Percentiles rank a stretch among this genome's conserved stretches.
These are phyloP conservation scores for Seriola quinqueradiata DNA, from an alignment of 2,113 vertebrate species.

Conservation along the genomic window DNA sequence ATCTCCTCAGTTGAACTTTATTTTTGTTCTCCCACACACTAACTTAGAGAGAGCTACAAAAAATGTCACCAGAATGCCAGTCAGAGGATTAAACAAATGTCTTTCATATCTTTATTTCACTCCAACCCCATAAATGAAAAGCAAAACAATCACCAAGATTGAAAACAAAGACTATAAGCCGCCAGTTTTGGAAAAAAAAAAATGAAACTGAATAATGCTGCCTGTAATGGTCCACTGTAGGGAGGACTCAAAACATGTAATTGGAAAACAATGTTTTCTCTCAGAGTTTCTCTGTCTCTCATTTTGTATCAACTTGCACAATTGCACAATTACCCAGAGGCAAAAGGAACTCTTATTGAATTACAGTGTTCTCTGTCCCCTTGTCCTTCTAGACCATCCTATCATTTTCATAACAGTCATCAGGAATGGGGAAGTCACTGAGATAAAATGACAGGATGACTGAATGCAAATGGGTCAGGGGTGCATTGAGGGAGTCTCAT, in stretches of 20 bases:
- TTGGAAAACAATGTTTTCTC: neutral
- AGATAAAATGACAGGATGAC: conserved; percentile 33
- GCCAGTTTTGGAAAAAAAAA: too few species aligned
- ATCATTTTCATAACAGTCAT: conserved; percentile 49
- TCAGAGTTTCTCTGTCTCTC: too few species aligned
- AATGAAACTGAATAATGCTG: neutral
- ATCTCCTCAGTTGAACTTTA: conserved; percentile 17
- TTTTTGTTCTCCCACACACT: conserved; percentile 18
- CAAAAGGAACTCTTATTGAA: conserved; percentile 28
- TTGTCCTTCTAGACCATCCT: conserved; percentile 27
- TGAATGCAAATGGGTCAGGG: conserved; percentile 43
- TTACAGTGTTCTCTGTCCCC: conserved; percentile 4
- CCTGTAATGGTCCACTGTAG: neutral
- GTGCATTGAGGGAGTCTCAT: conserved; percentile 3
- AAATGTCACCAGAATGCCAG: conserved; percentile 48
- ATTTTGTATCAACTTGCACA: neutral
- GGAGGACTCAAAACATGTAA: conserved; percentile 1
- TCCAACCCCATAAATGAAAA: conserved; percentile 23
- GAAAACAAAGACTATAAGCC: neutral
- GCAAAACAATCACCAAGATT: neutral
- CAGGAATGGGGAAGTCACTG: conserved; percentile 10
- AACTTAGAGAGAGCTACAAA: neutral
- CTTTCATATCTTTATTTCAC: neutral
- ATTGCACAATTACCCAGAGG: conserved; percentile 40
- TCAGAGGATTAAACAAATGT: conserved; percentile 15